A percentile compares a stretch with the other conserved stretches of the same genome.
Evolutionary conservation across 2,888 invertebrate genomes (phyloP).

Genomic region (Baccha elongata): DNA sequence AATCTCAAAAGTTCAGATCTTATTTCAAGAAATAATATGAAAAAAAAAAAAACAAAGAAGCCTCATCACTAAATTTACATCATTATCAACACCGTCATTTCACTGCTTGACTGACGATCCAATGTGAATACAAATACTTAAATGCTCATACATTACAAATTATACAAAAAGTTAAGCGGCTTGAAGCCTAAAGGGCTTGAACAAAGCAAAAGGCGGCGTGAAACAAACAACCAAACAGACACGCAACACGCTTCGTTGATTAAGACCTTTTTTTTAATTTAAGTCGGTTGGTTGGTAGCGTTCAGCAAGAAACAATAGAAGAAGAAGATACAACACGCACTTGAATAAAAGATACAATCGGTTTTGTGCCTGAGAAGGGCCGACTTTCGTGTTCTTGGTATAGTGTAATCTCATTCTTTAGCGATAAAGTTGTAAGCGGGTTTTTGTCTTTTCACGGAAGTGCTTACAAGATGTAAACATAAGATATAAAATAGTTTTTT

Average conservation of each 20-base stretch:
- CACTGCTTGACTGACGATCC: slow-evolving; percentile 5
- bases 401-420: slow-evolving; percentile 27
- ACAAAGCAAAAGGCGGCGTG: slow-evolving; percentile 52
- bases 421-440: slow-evolving; percentile 42
- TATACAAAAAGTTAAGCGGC: slow-evolving; percentile 25
- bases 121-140: slow-evolving; percentile 36
- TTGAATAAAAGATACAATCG: slow-evolving; percentile 62
- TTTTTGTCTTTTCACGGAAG: slow-evolving; percentile 57
- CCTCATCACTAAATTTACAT: slow-evolving; percentile 63
- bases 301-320: slow-evolving; percentile 20
- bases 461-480: slow-evolving; percentile 58
- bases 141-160: too few relatives aligned
- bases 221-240: slow-evolving; percentile 55
- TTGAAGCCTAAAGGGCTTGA: slow-evolving; percentile 52
- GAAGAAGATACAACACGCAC: slow-evolving; percentile 53
- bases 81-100: slow-evolving; percentile 60
- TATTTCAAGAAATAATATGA: neutral
- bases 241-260: slow-evolving; percentile 71
- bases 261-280: slow-evolving; percentile 61
- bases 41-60: neutral
- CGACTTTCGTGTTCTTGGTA: slow-evolving; percentile 10
- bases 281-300: slow-evolving; percentile 17
- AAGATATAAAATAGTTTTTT: slow-evolving; percentile 11
- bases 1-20: slow-evolving; percentile 38
- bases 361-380: slow-evolving; percentile 14